A percentile compares a stretch with the other conserved stretches of the same genome.
Evolutionary conservation across 2,797 vertebrate species (phyloP).

Genomic region (Spinibarbus caldwelli): DNA sequence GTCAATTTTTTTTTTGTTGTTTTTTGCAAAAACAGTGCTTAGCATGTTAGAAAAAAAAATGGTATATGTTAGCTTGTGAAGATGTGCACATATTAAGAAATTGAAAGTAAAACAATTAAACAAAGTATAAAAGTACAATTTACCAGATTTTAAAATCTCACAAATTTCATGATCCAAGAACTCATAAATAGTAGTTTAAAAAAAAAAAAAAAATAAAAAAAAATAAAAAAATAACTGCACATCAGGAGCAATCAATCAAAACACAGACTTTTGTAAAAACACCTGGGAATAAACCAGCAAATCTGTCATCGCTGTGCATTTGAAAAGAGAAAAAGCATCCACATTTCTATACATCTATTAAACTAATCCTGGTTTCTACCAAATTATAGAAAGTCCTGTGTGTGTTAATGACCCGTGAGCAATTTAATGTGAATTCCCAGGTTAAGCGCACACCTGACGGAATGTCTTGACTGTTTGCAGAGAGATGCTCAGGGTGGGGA

Average conservation of each 20-base stretch:
- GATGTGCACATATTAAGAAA: not conserved
- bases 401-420: not conserved
- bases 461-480: not conserved
- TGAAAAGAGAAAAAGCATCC: not conserved
- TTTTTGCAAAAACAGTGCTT: not conserved
- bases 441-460: not conserved
- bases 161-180: not conserved
- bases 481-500: not conserved
- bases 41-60: not conserved
- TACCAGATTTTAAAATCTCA: not conserved
- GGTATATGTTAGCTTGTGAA: not conserved
- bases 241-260: not conserved
- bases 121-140: no score
- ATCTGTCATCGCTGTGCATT: not conserved
- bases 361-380: not conserved
- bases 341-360: not conserved
- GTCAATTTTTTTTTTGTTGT: not conserved
- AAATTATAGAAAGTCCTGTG: not conserved
- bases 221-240: not conserved
- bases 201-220: not conserved
- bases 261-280: not conserved
- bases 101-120: not conserved
- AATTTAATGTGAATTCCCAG: conserved; percentile 10
- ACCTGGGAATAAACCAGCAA: not conserved
- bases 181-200: not conserved